Evolutionary conservation across 2,113 vertebrate species (phyloP), one percentile per base, ranked within the genome.

Genomic region (Setophaga coronata): DNA sequence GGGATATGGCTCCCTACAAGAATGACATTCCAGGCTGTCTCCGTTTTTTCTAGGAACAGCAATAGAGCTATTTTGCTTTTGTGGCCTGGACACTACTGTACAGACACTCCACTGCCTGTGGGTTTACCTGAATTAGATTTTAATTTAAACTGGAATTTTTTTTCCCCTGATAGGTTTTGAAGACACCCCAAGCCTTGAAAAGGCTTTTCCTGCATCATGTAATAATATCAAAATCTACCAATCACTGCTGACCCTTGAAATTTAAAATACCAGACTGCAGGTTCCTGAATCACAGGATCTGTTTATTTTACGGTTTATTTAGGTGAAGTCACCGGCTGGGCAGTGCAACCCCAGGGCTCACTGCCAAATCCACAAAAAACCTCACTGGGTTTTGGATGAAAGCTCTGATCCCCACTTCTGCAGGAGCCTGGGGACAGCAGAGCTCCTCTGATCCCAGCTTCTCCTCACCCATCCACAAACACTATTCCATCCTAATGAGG

Each of bases 291-390:
- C 54, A 71, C 5, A 74, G 57, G 87, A 82, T 50, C 43, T 70
- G 42, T 87, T 89, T 87, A 67, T 89, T 74, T 86, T 71, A 77
- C 71, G 33, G 26, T 86, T 96, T 88, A 71, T 82, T 93, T 78
- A 79, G 91, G 82, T 95, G 92, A 94, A 94, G 79, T 85, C 95
- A 93, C 90, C 1, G 1, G 74, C 70, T 50, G 62, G 80, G 95
- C 80, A 81, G 36, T 5, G 14, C 25, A 93, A 89, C 12, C 28
- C 79, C 18, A 36, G 45, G 85, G 86, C 60, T 83, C 34, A 1
- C 42, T 82, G 90, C 71, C 95, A 94, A 88, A 83, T 8, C 53
- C 89, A 70, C 78, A 34, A 26, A 45, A 89, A 69, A 0, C 10
- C 62, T 54, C 4, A 1, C 56, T 31, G 73, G 65, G 33, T 50